Evolutionary conservation across 2,888 invertebrate species (phyloP).

Genomic region (Luffia ferchaultella): DNA sequence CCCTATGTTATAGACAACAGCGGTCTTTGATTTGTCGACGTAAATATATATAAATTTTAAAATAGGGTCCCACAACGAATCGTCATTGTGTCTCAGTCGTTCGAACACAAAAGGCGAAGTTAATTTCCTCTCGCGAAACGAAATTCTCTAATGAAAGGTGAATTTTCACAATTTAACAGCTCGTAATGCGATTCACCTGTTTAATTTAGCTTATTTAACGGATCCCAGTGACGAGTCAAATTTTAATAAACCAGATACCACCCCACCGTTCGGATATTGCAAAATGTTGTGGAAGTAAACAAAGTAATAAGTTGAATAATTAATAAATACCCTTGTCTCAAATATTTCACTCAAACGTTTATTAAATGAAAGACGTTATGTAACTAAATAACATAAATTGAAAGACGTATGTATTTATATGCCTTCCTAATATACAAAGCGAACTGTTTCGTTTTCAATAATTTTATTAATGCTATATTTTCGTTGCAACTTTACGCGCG

Average conservation of each 20-base stretch:
- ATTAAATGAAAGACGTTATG: no score
- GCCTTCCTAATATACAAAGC: no score
- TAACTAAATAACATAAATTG: no score
- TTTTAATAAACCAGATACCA: neutral
- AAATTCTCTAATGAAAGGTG: neutral
- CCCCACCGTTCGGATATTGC: neutral
- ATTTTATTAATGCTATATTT: no score
- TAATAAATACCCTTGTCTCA: neutral
- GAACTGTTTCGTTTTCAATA: no score
- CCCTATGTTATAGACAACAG: no score
- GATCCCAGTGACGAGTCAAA: neutral
- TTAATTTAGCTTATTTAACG: neutral
- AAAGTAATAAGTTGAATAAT: neutral
- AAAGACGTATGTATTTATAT: no score
- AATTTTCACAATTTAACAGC: neutral
- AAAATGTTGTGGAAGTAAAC: neutral
- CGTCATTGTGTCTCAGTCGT: neutral
- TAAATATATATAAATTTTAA: no score
- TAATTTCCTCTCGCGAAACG: neutral
- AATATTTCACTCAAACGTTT: no score
- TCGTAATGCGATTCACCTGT: neutral
- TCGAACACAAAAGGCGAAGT: neutral
- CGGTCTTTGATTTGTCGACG: no score
- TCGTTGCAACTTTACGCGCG: no score
- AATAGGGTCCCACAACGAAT: neutral